phyloP scores from a whole-genome alignment of 2,888 invertebrate species.

The Phrixothrix hirtus region DNA sequence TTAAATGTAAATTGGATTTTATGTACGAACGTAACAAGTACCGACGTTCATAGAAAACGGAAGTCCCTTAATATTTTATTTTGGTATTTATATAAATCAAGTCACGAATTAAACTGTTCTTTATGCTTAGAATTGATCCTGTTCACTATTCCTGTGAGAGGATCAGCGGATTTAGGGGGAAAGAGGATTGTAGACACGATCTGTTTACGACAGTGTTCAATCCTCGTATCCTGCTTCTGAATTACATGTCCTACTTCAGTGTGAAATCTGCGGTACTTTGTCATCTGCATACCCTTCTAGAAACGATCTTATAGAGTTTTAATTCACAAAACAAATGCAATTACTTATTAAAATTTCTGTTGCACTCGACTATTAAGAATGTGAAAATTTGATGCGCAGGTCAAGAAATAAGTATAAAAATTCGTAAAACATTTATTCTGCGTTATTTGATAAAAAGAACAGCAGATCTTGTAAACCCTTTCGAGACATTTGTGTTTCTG shows the following conservation, averaged over 20 bases:
- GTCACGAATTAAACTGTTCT: constrained; percentile 47
- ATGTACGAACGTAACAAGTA: constrained; percentile 7
- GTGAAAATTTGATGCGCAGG: neutral
- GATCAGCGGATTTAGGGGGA: constrained; percentile 45
- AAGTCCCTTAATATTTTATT: too few relatives aligned
- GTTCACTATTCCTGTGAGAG: constrained; percentile 40
- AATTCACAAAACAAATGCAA: constrained; percentile 8
- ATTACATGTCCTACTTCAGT: constrained; percentile 48
- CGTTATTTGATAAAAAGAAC: constrained; percentile 15
- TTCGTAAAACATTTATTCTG: constrained; percentile 9
- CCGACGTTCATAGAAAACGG: too few relatives aligned
- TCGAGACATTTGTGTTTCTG: constrained; percentile 5
- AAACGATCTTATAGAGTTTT: constrained; percentile 5
- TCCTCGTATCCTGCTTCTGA: constrained; percentile 49
- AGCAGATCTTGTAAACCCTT: constrained; percentile 18
- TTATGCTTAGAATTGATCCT: constrained; percentile 47
- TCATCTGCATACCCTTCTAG: constrained; percentile 36
- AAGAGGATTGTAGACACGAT: constrained; percentile 51
- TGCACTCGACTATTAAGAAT: constrained; percentile 8
- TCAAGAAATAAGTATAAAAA: neutral
- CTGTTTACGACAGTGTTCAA: constrained; percentile 55
- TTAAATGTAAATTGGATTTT: too few relatives aligned
- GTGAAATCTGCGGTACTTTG: constrained; percentile 42
- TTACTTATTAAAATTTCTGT: constrained; percentile 10
- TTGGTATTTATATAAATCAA: constrained; percentile 33